These are phyloP conservation scores for Luidia sarsii DNA, from an alignment of 53 echinoderm and acorn worm species.

Conservation along the genomic window DNA sequence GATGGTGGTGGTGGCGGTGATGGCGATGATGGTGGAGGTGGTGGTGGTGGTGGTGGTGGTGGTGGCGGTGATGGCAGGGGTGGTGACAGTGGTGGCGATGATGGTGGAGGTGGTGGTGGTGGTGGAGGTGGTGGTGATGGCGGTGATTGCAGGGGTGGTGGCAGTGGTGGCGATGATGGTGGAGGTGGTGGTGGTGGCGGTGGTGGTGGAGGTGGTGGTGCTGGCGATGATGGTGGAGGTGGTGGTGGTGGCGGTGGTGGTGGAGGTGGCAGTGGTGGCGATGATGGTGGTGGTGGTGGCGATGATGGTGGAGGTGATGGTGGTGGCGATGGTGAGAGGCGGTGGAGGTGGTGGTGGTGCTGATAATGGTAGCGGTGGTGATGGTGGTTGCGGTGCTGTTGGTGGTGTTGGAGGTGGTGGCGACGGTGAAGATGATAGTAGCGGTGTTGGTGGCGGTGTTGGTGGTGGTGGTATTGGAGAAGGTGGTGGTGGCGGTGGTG, in stretches of 20 bases:
- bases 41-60: not conserved
- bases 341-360: no score
- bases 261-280: not conserved
- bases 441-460: no score
- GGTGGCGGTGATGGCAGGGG: no score
- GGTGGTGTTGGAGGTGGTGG: not conserved
- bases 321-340: no score
- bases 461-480: no score
- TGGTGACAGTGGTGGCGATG: not conserved
- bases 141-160: no score
- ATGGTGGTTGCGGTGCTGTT: no score
- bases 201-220: not conserved
- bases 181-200: not conserved
- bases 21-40: not conserved
- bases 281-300: not conserved
- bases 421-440: not conserved
- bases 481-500: no score
- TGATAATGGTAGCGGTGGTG: no score
- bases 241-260: not conserved
- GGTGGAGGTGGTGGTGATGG: no score
- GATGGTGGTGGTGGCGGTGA: not conserved
- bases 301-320: no score
- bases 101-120: not conserved
- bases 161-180: not conserved
- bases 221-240: not conserved